These are phyloP conservation scores for Pungitius pungitius DNA, from an alignment of 2,113 vertebrate genomes.

Conservation along the genomic window DNA sequence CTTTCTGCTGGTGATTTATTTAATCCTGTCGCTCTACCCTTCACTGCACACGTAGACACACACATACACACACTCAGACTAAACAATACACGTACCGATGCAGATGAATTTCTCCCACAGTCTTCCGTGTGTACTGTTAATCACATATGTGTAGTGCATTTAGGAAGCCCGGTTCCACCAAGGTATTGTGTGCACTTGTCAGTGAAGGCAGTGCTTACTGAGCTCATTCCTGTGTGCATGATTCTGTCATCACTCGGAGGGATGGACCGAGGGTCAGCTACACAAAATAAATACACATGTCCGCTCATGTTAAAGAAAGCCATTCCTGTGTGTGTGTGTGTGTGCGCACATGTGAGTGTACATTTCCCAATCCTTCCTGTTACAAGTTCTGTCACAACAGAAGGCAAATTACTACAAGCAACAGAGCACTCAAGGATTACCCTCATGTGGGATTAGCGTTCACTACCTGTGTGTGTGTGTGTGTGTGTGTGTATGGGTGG, in stretches of 20 bases:
- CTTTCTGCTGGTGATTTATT: slow-evolving; percentile 69
- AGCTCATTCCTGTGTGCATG: slow-evolving; percentile 58
- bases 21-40: slow-evolving; percentile 65
- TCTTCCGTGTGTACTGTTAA: slow-evolving; percentile 36
- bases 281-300: slow-evolving; percentile 36
- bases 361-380: slow-evolving; percentile 45
- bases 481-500: slow-evolving; percentile 28
- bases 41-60: slow-evolving; percentile 42
- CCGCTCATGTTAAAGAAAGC: slow-evolving; percentile 43
- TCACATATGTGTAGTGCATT: slow-evolving; percentile 29
- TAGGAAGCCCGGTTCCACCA: slow-evolving; percentile 20
- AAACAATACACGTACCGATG: slow-evolving; percentile 35
- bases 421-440: slow-evolving; percentile 76
- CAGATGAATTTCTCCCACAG: slow-evolving; percentile 32
- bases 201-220: slow-evolving; percentile 39
- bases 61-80: slow-evolving; percentile 3
- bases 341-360: not conserved
- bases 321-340: not conserved
- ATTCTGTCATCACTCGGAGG: slow-evolving; percentile 55
- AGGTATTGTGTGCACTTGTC: slow-evolving; percentile 64
- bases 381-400: slow-evolving; percentile 62
- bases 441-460: slow-evolving; percentile 71
- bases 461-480: slow-evolving; percentile 36
- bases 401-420: slow-evolving; percentile 70
- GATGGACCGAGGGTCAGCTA: slow-evolving; percentile 22